Base-by-base conservation (phyloP, 2,797 vertebrate species). In the Chloroceryle inda region DNA sequence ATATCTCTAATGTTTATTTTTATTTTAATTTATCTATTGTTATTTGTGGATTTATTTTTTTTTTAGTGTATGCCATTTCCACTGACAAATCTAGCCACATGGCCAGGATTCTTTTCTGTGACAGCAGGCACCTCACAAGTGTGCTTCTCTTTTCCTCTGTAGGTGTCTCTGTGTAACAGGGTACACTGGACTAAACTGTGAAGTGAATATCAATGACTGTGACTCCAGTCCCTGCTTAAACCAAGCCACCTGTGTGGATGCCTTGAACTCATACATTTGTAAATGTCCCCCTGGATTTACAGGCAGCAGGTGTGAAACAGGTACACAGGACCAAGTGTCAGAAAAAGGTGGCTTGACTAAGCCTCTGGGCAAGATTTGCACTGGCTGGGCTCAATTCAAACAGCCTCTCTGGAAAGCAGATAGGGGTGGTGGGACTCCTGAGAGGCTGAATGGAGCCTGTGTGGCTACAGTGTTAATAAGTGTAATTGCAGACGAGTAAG, bases 231-330 rank as follows among this genome's bases (percentile, higher is more conserved):
- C 99, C 23, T 99, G 99, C 67, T 97, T 98, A 97, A 99, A 99
- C 68, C 98, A 99, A n/a, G 99, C 99, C 71, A 99, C 98, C 72
- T 99, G 99, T 92, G 90, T 99, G 96, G 99, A 99, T 91, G 98
- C 98, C 33, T 97, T 99, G 85, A 99, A 99, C 52, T 98, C 98
- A 21, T 99, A 98, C 97, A 97, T 97, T 96, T 99, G 99, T 98
- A 99, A 99, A 98, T 99, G 99, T 98, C 98, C 95, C 75, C 99
- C 99, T 96, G 99, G 99, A 98, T 99, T 99, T 98, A 99, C 99
- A 97, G 99, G 99, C 98, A 99, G 97, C 98, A 99, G 99, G 98
- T 99, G 99, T 99, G 99, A 99, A 99, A 99, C 99, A 99, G 99
- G 99, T 99, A 98, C 87, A 95, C 95, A 94, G 89, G 91, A 97